phyloP scores from a whole-genome alignment of 2,113 vertebrate species.

The Calidris pygmaea region DNA sequence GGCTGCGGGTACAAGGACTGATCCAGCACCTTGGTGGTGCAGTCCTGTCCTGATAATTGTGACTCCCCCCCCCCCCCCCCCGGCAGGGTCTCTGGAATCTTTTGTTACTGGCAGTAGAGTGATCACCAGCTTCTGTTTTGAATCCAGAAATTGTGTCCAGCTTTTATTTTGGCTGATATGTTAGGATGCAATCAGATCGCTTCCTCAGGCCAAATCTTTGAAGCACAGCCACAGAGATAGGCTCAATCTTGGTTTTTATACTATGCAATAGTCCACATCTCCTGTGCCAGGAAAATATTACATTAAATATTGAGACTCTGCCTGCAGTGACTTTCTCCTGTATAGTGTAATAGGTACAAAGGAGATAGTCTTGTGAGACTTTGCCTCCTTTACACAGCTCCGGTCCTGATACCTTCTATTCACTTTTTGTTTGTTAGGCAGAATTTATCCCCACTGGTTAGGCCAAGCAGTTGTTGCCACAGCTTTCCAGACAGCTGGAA shows the following conservation, averaged over 20 bases:
- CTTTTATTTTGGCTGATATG: not conserved
- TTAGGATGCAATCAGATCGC: not conserved
- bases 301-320: not conserved
- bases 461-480: not conserved
- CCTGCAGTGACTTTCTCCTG: not conserved
- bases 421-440: not conserved
- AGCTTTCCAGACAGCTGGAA: not conserved
- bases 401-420: not conserved
- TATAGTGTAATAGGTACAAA: not conserved
- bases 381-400: not conserved
- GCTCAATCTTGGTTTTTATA: not conserved
- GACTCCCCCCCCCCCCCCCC: not conserved
- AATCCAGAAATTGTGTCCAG: not conserved
- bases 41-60: not conserved
- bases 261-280: not conserved
- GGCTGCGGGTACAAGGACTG: not conserved
- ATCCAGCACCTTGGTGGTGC: fast-evolving
- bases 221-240: not conserved
- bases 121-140: not conserved
- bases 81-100: not conserved
- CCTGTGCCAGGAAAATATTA: not conserved
- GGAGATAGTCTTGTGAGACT: not conserved
- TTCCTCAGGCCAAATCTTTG: not conserved
- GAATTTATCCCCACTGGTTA: not conserved
- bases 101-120: not conserved